phyloP scores from a whole-genome alignment of 2,888 invertebrate genomes.

The Melanostoma mellinum region DNA sequence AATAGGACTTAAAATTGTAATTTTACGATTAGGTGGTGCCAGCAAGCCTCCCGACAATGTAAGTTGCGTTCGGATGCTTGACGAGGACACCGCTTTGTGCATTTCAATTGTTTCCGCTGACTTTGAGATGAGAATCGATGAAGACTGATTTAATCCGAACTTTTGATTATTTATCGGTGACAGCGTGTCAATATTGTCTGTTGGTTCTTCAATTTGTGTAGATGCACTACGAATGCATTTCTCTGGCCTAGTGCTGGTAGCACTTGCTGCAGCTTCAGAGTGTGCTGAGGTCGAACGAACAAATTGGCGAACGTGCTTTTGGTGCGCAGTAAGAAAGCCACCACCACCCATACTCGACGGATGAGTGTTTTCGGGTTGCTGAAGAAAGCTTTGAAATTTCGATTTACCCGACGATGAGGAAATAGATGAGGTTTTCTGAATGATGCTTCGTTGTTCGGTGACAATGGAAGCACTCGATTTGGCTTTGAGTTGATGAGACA shows the following conservation, averaged over 20 bases:
- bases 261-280: constrained; percentile 78
- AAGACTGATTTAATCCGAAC: constrained; percentile 80
- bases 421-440: constrained; percentile 76
- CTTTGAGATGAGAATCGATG: constrained; percentile 81
- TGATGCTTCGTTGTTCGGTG: constrained; percentile 78
- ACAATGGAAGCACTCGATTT: constrained; percentile 81
- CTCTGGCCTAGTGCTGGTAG: constrained; percentile 76
- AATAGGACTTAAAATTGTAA: constrained; percentile 91
- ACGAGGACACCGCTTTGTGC: constrained; percentile 78
- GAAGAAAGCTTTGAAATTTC: constrained; percentile 81
- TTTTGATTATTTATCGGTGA: constrained; percentile 76
- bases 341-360: constrained; percentile 75
- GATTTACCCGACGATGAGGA: constrained; percentile 77
- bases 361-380: constrained; percentile 80
- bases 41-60: constrained; percentile 81
- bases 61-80: constrained; percentile 81
- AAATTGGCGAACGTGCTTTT: constrained; percentile 82
- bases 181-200: constrained; percentile 65
- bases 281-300: constrained; percentile 82
- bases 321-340: constrained; percentile 80
- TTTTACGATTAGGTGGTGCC: constrained; percentile 83
- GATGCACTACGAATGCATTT: constrained; percentile 81
- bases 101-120: constrained; percentile 82
- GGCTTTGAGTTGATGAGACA: constrained; percentile 83
- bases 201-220: constrained; percentile 80